These are phyloP conservation scores for Lophotriccus pileatus DNA, from an alignment of 2,797 vertebrate genomes.

Conservation along the genomic window DNA sequence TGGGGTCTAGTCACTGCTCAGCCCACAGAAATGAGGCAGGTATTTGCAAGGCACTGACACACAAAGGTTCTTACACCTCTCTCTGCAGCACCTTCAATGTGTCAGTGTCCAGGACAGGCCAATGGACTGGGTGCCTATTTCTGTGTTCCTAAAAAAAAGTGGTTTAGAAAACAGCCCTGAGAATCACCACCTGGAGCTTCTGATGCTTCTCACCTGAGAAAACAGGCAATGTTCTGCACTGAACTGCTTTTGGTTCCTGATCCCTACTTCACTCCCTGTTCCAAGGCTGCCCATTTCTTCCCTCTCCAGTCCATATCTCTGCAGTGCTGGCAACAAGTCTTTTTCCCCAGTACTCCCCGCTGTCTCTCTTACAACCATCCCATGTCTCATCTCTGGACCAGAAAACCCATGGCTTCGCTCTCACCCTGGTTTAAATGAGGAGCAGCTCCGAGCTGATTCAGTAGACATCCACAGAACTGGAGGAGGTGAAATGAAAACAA, in stretches of 20 bases:
- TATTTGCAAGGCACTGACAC: neutral
- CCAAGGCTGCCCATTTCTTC: neutral
- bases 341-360: neutral
- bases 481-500: neutral
- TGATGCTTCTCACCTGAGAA: neutral
- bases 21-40: neutral
- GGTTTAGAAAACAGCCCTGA: neutral
- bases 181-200: neutral
- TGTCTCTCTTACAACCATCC: fast-evolving
- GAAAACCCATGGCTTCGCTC: fast-evolving
- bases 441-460: fast-evolving
- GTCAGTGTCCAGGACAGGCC: neutral
- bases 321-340: fast-evolving
- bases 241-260: neutral
- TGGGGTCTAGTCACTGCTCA: neutral
- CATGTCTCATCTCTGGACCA: neutral
- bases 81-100: neutral
- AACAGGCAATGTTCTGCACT: fast-evolving
- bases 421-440: fast-evolving
- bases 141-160: neutral
- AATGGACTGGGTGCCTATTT: neutral
- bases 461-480: neutral
- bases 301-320: neutral
- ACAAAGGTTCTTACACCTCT: neutral
- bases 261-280: fast-evolving